A percentile compares a stretch with the other conserved stretches of the same genome.
These are phyloP conservation scores for Pegoplata infirma DNA, from an alignment of 2,888 invertebrate genomes.

Conservation along the genomic window DNA sequence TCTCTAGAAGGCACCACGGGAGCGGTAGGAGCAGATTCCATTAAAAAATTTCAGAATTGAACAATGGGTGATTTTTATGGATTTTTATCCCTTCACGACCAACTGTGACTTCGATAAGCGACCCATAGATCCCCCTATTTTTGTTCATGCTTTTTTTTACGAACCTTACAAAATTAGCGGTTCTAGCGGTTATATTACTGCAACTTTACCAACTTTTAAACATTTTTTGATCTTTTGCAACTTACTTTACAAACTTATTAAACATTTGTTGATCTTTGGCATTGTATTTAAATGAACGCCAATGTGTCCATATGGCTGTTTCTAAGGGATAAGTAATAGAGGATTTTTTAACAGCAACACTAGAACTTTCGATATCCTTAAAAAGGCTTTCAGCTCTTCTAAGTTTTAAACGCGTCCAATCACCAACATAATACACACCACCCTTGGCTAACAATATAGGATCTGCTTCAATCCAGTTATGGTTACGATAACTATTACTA, in stretches of 20 bases:
- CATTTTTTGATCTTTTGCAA: no score
- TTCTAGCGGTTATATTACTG: no score
- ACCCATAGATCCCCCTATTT: no score
- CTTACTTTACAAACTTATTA: constrained; percentile 75
- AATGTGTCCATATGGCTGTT: constrained; percentile 76
- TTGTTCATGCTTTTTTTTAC: no score
- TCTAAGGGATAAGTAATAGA: constrained; percentile 68
- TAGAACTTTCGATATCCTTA: constrained; percentile 69
- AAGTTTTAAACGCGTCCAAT: constrained; percentile 74
- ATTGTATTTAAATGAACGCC: constrained; percentile 70
- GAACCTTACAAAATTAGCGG: no score
- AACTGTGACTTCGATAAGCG: no score
- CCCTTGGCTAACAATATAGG: constrained; percentile 74
- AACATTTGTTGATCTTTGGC: constrained; percentile 70
- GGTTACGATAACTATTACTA: constrained; percentile 38
- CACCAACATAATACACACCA: constrained; percentile 77
- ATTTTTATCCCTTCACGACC: no score
- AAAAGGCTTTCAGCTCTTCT: constrained; percentile 68
- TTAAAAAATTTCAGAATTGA: no score
- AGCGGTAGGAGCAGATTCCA: no score
- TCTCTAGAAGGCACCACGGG: no score
- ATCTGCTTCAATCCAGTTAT: constrained; percentile 74
- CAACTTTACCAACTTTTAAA: no score
- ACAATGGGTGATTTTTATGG: no score
- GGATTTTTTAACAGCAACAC: constrained; percentile 66